Evolutionary conservation across 2,888 invertebrate species (phyloP), one percentile per base, ranked within the genome.

Genomic region (Exephanes ischioxanthus): DNA sequence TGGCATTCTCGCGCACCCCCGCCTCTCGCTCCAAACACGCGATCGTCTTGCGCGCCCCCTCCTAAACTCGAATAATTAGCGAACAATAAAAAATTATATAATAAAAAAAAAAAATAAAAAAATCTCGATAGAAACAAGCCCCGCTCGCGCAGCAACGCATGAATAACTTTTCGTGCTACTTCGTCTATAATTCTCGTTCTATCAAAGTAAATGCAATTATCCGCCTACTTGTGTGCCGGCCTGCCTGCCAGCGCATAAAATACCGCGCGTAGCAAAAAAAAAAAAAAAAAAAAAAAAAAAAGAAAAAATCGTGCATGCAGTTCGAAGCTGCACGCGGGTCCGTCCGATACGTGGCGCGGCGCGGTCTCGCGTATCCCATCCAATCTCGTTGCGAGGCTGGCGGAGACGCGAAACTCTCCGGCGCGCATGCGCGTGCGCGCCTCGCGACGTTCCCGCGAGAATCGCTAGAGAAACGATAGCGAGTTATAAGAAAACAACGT

Each of bases 161-260:
- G 90, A 91, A 90, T 90, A 90, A 89, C 88, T 91, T 90, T 86
- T 90, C 87, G 86, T 87, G 87, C 86, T 84, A 81, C 55, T 75
- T 81, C 86, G 81, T 86, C 53, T 55, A 76, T 87, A 41, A 88
- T 89, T 89, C 88, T 86, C 86, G 87, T 84, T 82, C 85, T 89
- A 86, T 75, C 86, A 82, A 86, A 85, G 87, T 87, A 88, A 89
- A 87, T 81, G 88, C 89, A 87, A 89, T 89, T 89, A 89, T 87
- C 89, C 89, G 89, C 90, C 90, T 90, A 91, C 90, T 88, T 89
- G 84, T 86, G 11, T 41, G 41, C 80, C 87, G 85, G 67, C 81
- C 86, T 83, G 88, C 76, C 76, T 71, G 73, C 84, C 80, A 73
- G 78, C 73, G 70, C 75, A 84, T 86, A 70, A 80, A 80, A 80